Conservation (phyloP, 2,797 vertebrate genomes). For the Danio kyathit region DNA sequence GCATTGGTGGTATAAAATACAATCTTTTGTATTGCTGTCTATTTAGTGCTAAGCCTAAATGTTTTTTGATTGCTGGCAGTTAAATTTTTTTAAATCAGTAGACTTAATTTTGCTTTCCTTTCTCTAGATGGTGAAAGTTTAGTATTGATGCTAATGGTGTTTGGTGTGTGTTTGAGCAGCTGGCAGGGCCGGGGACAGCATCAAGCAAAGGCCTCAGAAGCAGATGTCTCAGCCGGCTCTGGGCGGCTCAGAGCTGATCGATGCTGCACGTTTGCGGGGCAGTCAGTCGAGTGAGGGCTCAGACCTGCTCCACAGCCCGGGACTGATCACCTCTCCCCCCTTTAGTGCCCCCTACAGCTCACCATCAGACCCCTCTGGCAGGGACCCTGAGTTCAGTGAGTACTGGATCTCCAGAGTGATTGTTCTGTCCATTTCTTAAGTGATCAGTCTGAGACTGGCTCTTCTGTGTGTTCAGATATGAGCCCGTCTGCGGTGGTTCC, state of each 20-base stretch:
- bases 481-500: conserved; percentile 72
- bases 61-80: background rate
- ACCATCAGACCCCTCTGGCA: conserved; percentile 79
- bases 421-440: background rate
- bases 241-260: conserved; percentile 84
- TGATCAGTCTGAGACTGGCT: background rate
- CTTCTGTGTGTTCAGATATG: conserved; percentile 65
- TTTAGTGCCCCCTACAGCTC: conserved; percentile 68
- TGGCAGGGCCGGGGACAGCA: conserved; percentile 86
- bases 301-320: conserved; percentile 78
- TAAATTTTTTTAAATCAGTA: background rate
- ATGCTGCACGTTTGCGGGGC: conserved; percentile 80
- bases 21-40: too few relatives aligned
- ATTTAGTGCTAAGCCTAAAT: too few relatives aligned
- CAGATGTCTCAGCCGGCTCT: conserved; percentile 84
- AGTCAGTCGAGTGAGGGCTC: conserved; percentile 88
- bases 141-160: conserved; percentile 8
- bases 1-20: too few relatives aligned
- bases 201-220: conserved; percentile 89
- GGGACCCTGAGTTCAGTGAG: conserved; percentile 86
- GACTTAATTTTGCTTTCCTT: background rate
- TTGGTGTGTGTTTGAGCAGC: conserved; percentile 73
- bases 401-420: background rate
- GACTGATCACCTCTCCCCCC: conserved; percentile 77
- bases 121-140: conserved; percentile 24